Base-by-base conservation (phyloP, 2,888 invertebrate genomes). In the Aproaerema taeniolella region DNA sequence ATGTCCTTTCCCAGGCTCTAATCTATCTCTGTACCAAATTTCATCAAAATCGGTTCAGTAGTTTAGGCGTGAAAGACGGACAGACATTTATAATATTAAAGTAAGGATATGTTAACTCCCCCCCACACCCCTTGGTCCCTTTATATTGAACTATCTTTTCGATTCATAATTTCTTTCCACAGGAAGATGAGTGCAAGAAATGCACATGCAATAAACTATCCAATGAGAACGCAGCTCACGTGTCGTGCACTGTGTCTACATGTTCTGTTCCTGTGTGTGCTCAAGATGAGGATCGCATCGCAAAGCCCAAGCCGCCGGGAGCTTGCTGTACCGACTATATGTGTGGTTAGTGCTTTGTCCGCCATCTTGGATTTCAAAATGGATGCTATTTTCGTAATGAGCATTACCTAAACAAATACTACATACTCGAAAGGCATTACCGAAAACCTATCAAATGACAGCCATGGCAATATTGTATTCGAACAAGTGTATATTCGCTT, bases 171-270 rank as follows among this genome's bases (percentile, higher is more conserved):
- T 10, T 16, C 7, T 9, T 16, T 17, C 2, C 3, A 71, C 89
- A 43, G 94, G 93, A 41, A 90, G 91, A 93, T 57, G 90, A 91
- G 25, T 95, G 95, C 63, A 94, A 92, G 0, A 88, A 77, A 12
- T 95, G 95, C 61, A 78, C 85, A 16, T 95, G 95, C 66, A 86
- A 86, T 38, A 79, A 71, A 35, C 47, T 66, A n/a, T 1, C 58
- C 0, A 56, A 47, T 0, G 56, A 56, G 32, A 46, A 50, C 43
- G 50, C 46, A 37, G 83, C 65, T 82, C 90, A 50, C 46, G 87
- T 91, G 14, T 73, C 88, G 34, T 95, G 95, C 65, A 88, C 89
- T n/a, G 89, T 87, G 15, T 88, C 88, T 89, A 61, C 87, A 78
- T 53, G 88, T 85, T 74, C 88, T 6, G 91, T 91, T 54, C 89